Base-by-base conservation (phyloP, 2,797 vertebrate genomes). In the Microcaecilia unicolor region DNA sequence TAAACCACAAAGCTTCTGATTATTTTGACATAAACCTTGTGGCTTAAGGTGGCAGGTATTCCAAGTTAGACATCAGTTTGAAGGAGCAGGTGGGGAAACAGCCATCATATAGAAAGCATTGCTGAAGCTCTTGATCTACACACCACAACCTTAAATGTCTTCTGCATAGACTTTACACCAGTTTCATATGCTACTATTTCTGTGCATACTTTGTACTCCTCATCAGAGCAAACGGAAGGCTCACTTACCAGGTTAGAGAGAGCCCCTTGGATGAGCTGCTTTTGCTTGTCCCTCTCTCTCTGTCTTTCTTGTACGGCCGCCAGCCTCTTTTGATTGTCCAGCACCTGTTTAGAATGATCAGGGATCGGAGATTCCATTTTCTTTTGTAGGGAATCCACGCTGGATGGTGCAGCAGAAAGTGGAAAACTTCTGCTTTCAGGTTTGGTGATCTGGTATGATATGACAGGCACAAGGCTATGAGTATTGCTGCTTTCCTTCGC, bases 271-370 rank as follows among this genome's bases (percentile, higher is more conserved):
- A 98, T 90, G 19, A 94, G 65, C 53, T 71, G 81, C 70, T 89
- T 92, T 53, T 93, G 86, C 1, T 81, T 43, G 38, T 92, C 80
- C 1, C 80, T 67, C 25, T 88, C 83, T 46, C 74, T 89, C 39
- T 80, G 78, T 28, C 88, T 83, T 51, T 86, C 79, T 32, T 86
- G 78, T 36, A 93, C 52, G 16, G 94, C 93, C n/a, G 89, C 88
- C 35, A 99, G 72, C 11, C 95, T 82, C 52, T 77, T 91, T 59
- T 71, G 30, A 49, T 99, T 96, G 61, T 90, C 92, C 66, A 83
- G 75, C 38, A 67, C 69, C 34, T 87, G 84, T 9, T 73, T 82
- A 12, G n/a, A 9, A 25, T 15, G 4, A 41, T 14, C 4, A 49
- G 0, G 7, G 51, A 14, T 18, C 15, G 20, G 31, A 28, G 25